Conservation (phyloP, 1,140 invertebrate genomes). For the Conus betulinus region DNA sequence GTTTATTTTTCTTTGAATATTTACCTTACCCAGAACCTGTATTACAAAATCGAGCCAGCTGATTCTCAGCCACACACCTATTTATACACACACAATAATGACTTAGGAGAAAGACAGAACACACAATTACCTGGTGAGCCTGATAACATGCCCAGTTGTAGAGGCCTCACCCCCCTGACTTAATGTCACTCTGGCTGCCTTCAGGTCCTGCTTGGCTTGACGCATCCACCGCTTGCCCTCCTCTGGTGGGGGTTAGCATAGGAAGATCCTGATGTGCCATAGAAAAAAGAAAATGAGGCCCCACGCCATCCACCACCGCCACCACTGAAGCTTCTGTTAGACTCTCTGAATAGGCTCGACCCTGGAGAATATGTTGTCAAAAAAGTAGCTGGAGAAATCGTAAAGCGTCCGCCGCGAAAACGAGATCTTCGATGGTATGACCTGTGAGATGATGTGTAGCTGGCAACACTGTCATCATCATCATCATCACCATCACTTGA, state of each 20-base stretch:
- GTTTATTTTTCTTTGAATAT: no score
- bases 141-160: conserved; percentile 62
- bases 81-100: no score
- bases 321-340: background rate
- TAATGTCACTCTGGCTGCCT: conserved; percentile 36
- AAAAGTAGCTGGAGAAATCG: background rate
- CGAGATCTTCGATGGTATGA: background rate
- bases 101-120: no score
- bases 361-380: conserved; percentile 3
- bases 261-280: background rate
- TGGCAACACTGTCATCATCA: background rate
- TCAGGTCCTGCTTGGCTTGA: conserved; percentile 7
- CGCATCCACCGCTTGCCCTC: conserved; percentile 28
- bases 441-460: no score
- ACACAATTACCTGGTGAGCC: conserved; percentile 48
- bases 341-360: background rate
- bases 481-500: conserved; percentile 1
- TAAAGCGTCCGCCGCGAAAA: background rate
- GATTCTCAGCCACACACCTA: no score
- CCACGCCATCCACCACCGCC: background rate
- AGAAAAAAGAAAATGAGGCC: background rate
- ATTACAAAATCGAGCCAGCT: no score
- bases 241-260: conserved; percentile 21
- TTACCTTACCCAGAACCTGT: no score
- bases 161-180: no score